Evolutionary conservation across 2,113 vertebrate species (phyloP), one percentile per base, ranked within the genome.

Genomic region (Pterocles burchelli): DNA sequence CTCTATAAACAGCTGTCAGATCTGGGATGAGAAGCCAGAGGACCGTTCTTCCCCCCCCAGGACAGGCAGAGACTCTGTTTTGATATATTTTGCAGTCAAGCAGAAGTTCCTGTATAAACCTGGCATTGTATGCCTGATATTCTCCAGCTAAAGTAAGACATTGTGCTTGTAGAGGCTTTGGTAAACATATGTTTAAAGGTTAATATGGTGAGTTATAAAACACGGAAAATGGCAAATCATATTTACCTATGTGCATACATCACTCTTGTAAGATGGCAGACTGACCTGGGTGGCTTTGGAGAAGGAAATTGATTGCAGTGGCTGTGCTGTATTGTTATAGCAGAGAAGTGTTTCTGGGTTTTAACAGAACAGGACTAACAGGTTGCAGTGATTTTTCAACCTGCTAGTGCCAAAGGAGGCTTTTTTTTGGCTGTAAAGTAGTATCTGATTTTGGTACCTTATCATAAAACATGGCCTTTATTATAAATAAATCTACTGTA

Each of bases 41-140:
- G 38, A 28, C n/a, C 0, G 26, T 26, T 0, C 55, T 81, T 45
- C 67, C 31, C 12, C 24, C 13, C 15, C 21, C 29, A 31, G 9
- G 70, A 59, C 13, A 46, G 78, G 24, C 54, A 66, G 41, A 10
- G 70, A 13, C 52, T 52, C 31, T 83, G 26, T 88, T 89, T 82
- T 66, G 46, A 33, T 77, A 2, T 12, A 25, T 70, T 79, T 92
- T 91, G 83, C 70, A 84, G 79, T 34, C 75, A 55, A 43, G 90
- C 79, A 90, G 83, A 90, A 88, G 68, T 55, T 71, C 15, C 46
- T 63, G 14, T 58, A 48, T 70, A 86, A 90, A 74, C 72, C 51
- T 81, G 55, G 29, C 46, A 6, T 59, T 78, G 65, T 78, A 38
- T 78, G 59, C 58, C 54, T 45, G 49, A 21, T 68, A 65, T 5